Evolutionary conservation across 2,797 vertebrate species (phyloP).

Genomic region (Lepidocolaptes lacrymiger): DNA sequence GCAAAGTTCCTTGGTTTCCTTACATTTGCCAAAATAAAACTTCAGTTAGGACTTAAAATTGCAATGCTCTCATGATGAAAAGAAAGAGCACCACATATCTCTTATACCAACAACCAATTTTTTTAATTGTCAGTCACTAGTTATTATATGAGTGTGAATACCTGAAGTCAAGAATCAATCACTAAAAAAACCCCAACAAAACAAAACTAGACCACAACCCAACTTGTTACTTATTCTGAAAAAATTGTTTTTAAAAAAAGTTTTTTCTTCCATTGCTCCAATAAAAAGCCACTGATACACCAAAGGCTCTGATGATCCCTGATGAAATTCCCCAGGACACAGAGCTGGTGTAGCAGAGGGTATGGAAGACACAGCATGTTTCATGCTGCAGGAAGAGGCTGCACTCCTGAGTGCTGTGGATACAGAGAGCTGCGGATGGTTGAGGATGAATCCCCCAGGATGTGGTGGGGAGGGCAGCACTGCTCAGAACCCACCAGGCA

Average conservation of each 20-base stretch:
- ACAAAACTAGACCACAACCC: neutral
- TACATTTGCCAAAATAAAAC: neutral
- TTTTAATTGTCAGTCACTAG: neutral
- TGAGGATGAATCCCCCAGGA: neutral
- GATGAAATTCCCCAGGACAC: neutral
- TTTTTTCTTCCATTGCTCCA: neutral
- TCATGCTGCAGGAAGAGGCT: neutral
- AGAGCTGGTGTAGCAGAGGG: neutral
- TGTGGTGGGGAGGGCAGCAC: neutral
- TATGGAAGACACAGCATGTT: neutral
- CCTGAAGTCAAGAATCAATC: neutral
- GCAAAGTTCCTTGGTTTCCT: neutral
- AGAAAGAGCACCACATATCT: neutral
- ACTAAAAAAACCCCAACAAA: neutral
- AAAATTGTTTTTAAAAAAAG: neutral
- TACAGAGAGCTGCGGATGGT: accelerated
- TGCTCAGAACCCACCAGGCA: neutral
- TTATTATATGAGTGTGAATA: neutral
- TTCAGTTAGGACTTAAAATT: neutral
- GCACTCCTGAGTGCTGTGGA: neutral
- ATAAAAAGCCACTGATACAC: neutral
- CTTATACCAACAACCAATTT: neutral
- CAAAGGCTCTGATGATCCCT: neutral
- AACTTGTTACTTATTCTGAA: neutral
- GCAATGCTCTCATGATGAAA: neutral